These are phyloP conservation scores for Nomada ferruginata DNA, from an alignment of 2,888 invertebrate species.

Conservation along the genomic window DNA sequence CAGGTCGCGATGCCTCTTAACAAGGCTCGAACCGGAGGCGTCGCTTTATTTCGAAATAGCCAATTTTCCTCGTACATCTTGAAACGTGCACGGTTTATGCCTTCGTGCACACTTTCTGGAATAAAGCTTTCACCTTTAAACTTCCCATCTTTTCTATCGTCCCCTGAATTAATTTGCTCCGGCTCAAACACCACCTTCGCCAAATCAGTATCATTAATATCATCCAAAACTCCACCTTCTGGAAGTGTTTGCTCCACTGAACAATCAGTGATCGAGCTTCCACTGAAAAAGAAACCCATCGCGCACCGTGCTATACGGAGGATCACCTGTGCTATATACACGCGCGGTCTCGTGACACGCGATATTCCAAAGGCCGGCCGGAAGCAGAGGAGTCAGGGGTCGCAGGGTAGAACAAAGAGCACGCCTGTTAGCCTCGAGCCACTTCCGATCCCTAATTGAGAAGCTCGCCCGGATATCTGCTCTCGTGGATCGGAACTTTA, in stretches of 20 bases:
- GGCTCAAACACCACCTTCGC: too few relatives aligned
- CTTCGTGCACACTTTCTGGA: not conserved
- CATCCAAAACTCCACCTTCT: too few relatives aligned
- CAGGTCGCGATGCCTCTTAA: conserved; percentile 66
- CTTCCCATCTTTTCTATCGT: too few relatives aligned
- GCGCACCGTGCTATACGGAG: too few relatives aligned
- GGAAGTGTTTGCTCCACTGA: too few relatives aligned
- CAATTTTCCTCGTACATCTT: conserved; percentile 49
- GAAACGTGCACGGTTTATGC: too few relatives aligned
- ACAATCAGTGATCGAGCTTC: too few relatives aligned
- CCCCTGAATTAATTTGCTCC: too few relatives aligned
- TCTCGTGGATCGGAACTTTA: conserved; percentile 60
- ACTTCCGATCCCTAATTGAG: conserved; percentile 74
- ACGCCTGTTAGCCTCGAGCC: conserved; percentile 65
- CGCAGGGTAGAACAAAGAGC: conserved; percentile 65
- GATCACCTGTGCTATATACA: not conserved
- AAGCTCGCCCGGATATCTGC: conserved; percentile 67
- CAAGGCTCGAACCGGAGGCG: conserved; percentile 67
- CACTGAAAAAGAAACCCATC: too few relatives aligned
- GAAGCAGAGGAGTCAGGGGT: conserved; percentile 57
- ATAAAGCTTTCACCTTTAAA: too few relatives aligned
- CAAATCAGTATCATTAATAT: too few relatives aligned
- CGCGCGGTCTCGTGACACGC: conserved; percentile 58
- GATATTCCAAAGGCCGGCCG: conserved; percentile 57
- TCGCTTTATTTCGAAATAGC: conserved; percentile 64